phyloP scores from a whole-genome alignment of 1,140 invertebrate species.

The Bombus turneri region DNA sequence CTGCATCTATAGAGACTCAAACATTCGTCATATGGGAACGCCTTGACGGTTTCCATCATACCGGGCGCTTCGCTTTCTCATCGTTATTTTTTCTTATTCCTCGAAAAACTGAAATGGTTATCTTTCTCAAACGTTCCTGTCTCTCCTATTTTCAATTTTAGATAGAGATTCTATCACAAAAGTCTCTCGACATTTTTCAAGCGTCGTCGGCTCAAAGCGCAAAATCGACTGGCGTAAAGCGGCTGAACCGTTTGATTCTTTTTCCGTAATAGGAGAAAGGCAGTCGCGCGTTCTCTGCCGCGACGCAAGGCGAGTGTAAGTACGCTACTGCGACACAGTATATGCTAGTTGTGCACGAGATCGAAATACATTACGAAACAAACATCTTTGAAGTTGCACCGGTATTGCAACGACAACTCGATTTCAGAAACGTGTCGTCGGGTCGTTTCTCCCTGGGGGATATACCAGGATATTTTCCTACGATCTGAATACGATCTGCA shows the following conservation, averaged over 20 bases:
- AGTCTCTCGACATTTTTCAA: background rate
- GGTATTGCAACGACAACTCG: constrained; percentile 56
- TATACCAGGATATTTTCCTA: constrained; percentile 57
- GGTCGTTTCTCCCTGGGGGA: constrained; percentile 47
- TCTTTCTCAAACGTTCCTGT: background rate
- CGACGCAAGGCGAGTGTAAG: background rate
- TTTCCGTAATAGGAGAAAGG: background rate
- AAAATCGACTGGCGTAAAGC: background rate
- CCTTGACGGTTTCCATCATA: background rate
- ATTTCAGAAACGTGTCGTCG: constrained; percentile 59
- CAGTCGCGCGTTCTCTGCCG: too few relatives aligned
- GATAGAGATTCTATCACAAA: background rate
- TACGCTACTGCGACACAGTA: background rate
- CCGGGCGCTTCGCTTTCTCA: background rate
- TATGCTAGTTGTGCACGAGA: background rate
- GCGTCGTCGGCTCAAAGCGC: background rate
- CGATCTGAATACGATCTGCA: constrained; percentile 60
- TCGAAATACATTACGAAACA: constrained; percentile 49
- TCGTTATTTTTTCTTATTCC: background rate
- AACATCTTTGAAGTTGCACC: constrained; percentile 56
- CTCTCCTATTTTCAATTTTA: background rate
- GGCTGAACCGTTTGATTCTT: background rate
- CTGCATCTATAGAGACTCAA: constrained; percentile 4
- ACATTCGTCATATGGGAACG: constrained; percentile 1
- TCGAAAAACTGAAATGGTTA: background rate